These are phyloP conservation scores for Notarius quadriscutis DNA, from an alignment of 2,113 vertebrate species.

Conservation along the genomic window DNA sequence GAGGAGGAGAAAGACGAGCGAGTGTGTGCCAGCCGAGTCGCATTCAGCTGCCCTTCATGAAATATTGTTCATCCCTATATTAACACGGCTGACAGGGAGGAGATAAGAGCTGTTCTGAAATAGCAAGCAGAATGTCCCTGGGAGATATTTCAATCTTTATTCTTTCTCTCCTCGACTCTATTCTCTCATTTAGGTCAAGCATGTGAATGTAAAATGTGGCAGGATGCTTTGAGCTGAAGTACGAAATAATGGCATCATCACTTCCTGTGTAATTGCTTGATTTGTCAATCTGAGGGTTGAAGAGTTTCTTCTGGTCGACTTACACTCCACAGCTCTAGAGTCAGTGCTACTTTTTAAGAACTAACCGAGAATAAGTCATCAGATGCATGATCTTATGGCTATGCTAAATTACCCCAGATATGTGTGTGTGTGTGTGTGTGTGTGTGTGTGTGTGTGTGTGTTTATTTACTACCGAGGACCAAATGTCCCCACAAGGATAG, in stretches of 20 bases:
- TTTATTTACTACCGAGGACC: too few relatives aligned
- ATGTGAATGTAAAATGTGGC: conserved; percentile 67
- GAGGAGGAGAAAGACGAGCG: conserved; percentile 67
- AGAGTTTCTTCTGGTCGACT: conserved; percentile 1
- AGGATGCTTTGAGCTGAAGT: conserved; percentile 60
- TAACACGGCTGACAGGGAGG: conserved; percentile 81
- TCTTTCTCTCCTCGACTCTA: conserved; percentile 45
- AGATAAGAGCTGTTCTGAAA: conserved; percentile 78
- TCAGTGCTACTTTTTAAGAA: background rate
- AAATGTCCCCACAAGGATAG: too few relatives aligned
- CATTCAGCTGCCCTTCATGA: conserved; percentile 80
- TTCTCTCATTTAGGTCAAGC: conserved; percentile 64
- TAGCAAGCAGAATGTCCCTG: conserved; percentile 74
- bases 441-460: too few relatives aligned
- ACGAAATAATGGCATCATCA: conserved; percentile 76
- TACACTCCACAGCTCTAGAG: background rate
- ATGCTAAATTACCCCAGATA: background rate
- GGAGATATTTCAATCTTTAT: conserved; percentile 73
- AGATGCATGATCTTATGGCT: background rate
- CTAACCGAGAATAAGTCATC: background rate
- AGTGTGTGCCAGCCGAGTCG: conserved; percentile 73
- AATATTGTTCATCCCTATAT: conserved; percentile 86
- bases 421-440: conserved; percentile 14
- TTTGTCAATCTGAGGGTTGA: conserved; percentile 64
- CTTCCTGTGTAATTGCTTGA: conserved; percentile 69